Conservation (phyloP, 2,888 invertebrate genomes). For the Pollenia amentaria region DNA sequence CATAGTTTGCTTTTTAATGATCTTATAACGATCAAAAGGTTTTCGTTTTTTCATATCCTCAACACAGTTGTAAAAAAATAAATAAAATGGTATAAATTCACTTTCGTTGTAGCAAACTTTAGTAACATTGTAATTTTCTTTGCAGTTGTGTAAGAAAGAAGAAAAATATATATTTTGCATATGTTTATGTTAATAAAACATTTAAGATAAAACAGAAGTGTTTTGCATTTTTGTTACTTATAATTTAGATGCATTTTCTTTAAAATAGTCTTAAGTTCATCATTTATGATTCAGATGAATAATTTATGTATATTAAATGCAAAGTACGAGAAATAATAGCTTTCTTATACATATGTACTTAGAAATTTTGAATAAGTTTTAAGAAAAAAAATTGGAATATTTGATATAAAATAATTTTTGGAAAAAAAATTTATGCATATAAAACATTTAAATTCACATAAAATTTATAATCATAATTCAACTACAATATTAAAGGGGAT, state of each 20-base stretch:
- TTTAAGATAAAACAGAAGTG: slow-evolving; percentile 7
- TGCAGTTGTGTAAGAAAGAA: not conserved
- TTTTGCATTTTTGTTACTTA: not conserved
- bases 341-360: not conserved
- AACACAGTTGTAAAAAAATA: too few species aligned
- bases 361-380: not conserved
- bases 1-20: too few species aligned
- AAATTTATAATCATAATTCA: too few species aligned
- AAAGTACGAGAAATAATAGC: too few species aligned
- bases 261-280: not conserved
- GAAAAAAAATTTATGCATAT: too few species aligned
- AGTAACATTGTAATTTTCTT: not conserved
- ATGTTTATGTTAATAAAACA: slow-evolving; percentile 29
- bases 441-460: too few species aligned
- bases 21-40: too few species aligned
- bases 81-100: too few species aligned
- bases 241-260: slow-evolving; percentile 12
- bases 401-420: not conserved
- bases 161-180: not conserved
- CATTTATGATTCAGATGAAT: slow-evolving; percentile 23
- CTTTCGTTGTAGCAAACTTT: too few species aligned
- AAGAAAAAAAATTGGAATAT: not conserved
- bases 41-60: too few species aligned
- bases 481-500: too few species aligned
- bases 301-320: not conserved